Conservation (phyloP, 2,113 vertebrate species). For the Carettochelys insculpta region DNA sequence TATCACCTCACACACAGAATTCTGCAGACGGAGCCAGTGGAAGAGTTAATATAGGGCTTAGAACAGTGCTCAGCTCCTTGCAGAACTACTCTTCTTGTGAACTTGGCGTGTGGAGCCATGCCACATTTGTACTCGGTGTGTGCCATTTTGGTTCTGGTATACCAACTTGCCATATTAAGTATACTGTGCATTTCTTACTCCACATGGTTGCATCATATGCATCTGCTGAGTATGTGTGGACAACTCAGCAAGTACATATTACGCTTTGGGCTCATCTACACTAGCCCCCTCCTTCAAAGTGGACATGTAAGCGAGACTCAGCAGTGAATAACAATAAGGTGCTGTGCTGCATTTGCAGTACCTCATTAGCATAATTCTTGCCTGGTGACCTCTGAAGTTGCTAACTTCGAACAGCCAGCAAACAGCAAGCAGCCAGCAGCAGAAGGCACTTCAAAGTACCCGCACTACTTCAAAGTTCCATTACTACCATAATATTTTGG, state of each 20-base stretch:
- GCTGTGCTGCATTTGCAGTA: no score
- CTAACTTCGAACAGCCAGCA: no score
- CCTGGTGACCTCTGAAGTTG: no score
- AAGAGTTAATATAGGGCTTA: background rate
- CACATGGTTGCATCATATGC: background rate
- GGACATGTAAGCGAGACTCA: no score
- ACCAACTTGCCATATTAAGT: background rate
- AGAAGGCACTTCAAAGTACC: no score
- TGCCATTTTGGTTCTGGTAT: background rate
- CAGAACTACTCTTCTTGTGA: accelerated
- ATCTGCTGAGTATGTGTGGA: accelerated
- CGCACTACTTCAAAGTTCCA: no score
- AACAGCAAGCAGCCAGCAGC: no score
- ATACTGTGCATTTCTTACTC: background rate
- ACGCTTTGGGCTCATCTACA: no score
- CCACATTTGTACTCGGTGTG: background rate
- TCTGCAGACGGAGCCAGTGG: background rate
- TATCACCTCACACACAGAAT: background rate
- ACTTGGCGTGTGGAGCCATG: background rate
- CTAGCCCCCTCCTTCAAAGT: no score
- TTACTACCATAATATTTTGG: no score
- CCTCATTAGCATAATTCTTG: no score
- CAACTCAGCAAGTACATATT: background rate
- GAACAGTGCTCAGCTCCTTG: background rate
- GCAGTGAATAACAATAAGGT: no score